Evolutionary conservation across 64 coral and sea anemone genomes (phyloP).

Genomic region (Astreopora myriophthalma): DNA sequence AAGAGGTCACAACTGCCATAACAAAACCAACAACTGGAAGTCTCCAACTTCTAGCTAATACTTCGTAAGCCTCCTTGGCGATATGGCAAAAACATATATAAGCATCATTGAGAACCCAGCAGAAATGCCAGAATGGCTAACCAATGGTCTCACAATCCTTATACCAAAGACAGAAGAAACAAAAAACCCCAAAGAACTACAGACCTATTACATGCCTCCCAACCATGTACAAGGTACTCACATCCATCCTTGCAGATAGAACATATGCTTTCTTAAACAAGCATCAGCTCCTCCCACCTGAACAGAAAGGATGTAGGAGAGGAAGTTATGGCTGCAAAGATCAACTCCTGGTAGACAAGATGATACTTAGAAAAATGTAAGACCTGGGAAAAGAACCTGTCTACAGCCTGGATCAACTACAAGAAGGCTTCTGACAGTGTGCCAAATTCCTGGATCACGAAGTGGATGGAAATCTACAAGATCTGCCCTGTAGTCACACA

Average conservation of each 20-base stretch:
- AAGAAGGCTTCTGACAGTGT: background rate
- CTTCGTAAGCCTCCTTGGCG: background rate
- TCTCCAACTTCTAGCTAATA: conserved; percentile 8
- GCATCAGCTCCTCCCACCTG: background rate
- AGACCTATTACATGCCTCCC: conserved; percentile 4
- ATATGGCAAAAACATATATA: background rate
- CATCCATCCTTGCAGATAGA: background rate
- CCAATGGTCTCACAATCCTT: background rate
- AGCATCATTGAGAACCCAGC: background rate
- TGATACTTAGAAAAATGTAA: background rate
- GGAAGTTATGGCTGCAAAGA: conserved; percentile 23
- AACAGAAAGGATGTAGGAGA: conserved; percentile 15
- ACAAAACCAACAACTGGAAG: conserved; percentile 11
- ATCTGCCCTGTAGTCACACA: too few relatives aligned
- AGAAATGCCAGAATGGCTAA: background rate
- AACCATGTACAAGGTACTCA: conserved; percentile 14
- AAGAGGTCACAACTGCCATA: background rate
- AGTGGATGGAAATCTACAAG: background rate
- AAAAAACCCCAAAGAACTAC: background rate
- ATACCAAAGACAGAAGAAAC: conserved; percentile 2
- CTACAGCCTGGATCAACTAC: background rate
- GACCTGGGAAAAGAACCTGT: background rate
- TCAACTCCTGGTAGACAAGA: background rate
- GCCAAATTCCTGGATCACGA: background rate
- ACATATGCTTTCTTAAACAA: background rate